Conservation (phyloP, 2,113 vertebrate genomes). For the Benthochromis sp. region DNA sequence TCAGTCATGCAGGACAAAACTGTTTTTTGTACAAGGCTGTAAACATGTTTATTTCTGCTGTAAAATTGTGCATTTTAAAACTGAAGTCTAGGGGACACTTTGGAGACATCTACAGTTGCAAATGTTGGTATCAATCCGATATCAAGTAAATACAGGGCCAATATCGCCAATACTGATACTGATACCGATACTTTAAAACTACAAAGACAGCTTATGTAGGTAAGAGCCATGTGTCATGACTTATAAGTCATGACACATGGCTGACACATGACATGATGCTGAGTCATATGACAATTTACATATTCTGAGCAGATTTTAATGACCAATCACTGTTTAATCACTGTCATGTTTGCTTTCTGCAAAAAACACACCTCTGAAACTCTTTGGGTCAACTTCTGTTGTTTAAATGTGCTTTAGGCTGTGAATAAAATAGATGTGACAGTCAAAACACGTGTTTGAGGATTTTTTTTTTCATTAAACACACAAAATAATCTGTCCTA, state of each 20-base stretch:
- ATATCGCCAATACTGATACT: background rate
- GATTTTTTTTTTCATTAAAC: background rate
- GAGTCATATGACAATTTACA: background rate
- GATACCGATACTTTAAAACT: background rate
- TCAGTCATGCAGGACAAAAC: fast-evolving
- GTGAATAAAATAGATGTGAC: background rate
- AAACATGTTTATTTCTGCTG: background rate
- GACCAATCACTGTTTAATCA: background rate
- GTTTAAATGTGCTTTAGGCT: background rate
- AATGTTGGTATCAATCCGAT: fast-evolving
- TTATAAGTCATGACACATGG: background rate
- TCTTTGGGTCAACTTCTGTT: fast-evolving
- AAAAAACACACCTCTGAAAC: background rate
- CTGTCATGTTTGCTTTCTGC: background rate
- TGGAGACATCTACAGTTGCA: background rate
- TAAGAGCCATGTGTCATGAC: background rate
- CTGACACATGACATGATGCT: background rate
- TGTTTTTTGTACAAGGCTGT: background rate
- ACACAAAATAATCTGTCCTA: background rate
- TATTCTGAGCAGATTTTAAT: background rate
- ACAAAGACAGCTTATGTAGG: background rate
- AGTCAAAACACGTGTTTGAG: background rate
- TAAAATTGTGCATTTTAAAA: background rate
- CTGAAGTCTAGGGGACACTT: background rate
- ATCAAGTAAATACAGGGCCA: background rate